phyloP scores from a whole-genome alignment of 92 coral and sea anemone species.

The Parazoanthus swiftii region DNA sequence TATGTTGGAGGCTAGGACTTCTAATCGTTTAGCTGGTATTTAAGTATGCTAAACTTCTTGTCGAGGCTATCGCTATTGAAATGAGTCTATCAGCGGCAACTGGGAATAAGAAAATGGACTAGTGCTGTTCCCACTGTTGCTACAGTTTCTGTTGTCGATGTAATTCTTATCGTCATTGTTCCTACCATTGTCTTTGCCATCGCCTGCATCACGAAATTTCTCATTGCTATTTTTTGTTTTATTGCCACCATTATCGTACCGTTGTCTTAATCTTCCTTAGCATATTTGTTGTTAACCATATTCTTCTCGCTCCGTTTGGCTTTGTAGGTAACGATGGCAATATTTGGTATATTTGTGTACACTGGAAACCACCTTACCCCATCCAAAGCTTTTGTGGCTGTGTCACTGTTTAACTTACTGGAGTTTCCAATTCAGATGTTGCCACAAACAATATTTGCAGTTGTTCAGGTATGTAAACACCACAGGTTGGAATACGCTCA shows the following conservation, averaged over 20 bases:
- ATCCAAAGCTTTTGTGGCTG: slow-evolving; percentile 90
- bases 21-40: too few species aligned
- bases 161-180: too few species aligned
- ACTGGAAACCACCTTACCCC: slow-evolving; percentile 83
- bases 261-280: not conserved
- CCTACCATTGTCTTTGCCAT: not conserved
- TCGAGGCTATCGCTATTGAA: too few species aligned
- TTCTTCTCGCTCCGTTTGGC: not conserved
- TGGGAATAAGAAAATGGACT: too few species aligned
- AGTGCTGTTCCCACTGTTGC: too few species aligned
- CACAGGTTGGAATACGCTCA: too few species aligned
- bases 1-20: too few species aligned
- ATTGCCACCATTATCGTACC: not conserved
- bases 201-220: not conserved
- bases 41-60: too few species aligned
- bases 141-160: too few species aligned
- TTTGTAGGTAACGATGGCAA: slow-evolving; percentile 82
- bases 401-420: slow-evolving; percentile 83
- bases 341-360: slow-evolving; percentile 75
- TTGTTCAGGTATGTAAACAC: slow-evolving; percentile 69
- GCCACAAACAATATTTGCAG: slow-evolving; percentile 68
- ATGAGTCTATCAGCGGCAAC: too few species aligned
- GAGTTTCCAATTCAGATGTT: slow-evolving; percentile 76
- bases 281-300: not conserved
- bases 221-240: not conserved